These are phyloP conservation scores for Platycheirus rosarum DNA, from an alignment of 2,888 invertebrate genomes.

Conservation along the genomic window DNA sequence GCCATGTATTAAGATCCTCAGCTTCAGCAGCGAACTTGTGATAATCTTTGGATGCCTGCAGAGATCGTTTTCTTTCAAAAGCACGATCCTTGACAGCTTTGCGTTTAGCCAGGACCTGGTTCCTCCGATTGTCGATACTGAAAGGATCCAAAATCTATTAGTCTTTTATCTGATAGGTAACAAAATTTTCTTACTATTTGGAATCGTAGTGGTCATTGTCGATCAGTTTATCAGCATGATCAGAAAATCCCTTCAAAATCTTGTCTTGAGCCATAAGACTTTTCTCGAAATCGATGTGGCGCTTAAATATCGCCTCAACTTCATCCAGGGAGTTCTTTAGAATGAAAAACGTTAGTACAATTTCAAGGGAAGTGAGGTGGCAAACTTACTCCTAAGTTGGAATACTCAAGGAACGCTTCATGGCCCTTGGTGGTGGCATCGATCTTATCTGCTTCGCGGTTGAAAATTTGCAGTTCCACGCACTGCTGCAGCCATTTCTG, in stretches of 20 bases:
- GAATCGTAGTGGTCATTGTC: constrained; percentile 91
- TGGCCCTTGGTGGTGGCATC: constrained; percentile 97
- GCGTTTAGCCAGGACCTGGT: constrained; percentile 89
- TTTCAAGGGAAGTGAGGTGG: background rate
- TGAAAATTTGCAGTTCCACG: constrained; percentile 94
- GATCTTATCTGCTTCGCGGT: constrained; percentile 97
- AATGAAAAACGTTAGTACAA: constrained; percentile 3
- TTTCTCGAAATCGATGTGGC: constrained; percentile 96
- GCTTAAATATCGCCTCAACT: constrained; percentile 95
- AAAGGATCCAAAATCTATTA: background rate
- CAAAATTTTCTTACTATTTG: constrained; percentile 85
- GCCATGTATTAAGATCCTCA: constrained; percentile 94
- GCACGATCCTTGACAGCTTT: constrained; percentile 89
- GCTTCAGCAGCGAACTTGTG: constrained; percentile 97
- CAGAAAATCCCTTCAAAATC: constrained; percentile 90
- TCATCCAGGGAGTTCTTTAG: constrained; percentile 92
- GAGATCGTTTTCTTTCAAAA: constrained; percentile 88
- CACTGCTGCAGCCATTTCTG: constrained; percentile 93
- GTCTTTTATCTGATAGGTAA: background rate
- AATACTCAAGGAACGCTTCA: constrained; percentile 95
- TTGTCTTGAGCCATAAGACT: constrained; percentile 97
- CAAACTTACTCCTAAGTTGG: constrained; percentile 90
- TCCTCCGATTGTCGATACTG: constrained; percentile 88
- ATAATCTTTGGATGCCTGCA: constrained; percentile 93
- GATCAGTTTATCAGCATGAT: constrained; percentile 91